These are phyloP conservation scores for Leptarthrus brevirostris DNA, from an alignment of 2,888 invertebrate genomes.

Conservation along the genomic window DNA sequence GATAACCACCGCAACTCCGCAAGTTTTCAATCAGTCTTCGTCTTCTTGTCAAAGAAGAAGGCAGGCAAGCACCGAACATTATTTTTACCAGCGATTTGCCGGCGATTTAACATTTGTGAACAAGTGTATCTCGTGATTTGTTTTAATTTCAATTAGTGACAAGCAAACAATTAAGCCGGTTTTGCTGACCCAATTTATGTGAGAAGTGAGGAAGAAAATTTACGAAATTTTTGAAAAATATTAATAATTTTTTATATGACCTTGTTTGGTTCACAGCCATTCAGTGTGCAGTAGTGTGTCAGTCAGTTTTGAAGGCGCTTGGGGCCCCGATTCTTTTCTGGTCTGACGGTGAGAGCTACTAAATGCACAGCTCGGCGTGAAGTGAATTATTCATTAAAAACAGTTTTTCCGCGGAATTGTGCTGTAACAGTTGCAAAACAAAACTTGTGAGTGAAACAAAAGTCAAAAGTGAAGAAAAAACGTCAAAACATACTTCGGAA, in stretches of 20 bases:
- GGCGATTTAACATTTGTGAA: not conserved
- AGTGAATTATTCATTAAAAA: slow-evolving; percentile 24
- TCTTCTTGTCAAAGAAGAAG: slow-evolving; percentile 41
- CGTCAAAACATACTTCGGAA: no score
- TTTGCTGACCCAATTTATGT: no score
- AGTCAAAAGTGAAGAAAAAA: slow-evolving; percentile 14
- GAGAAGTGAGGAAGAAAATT: not conserved
- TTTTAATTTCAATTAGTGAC: not conserved
- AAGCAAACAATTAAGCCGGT: not conserved
- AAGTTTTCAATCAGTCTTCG: slow-evolving; percentile 33
- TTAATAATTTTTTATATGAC: not conserved
- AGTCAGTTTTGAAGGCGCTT: not conserved
- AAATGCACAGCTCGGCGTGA: not conserved
- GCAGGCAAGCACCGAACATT: not conserved
- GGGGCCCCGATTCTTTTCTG: not conserved
- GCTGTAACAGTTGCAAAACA: slow-evolving; percentile 5
- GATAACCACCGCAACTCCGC: not conserved
- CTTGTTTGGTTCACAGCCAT: slow-evolving; percentile 14
- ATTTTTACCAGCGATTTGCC: not conserved
- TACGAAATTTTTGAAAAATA: not conserved
- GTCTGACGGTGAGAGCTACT: not conserved
- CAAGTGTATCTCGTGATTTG: not conserved
- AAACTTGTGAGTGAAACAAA: not conserved
- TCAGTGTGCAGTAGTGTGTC: no score
- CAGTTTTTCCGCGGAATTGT: not conserved